These are phyloP conservation scores for Tetramorium alpestre DNA, from an alignment of 1,140 invertebrate species.

Conservation along the genomic window DNA sequence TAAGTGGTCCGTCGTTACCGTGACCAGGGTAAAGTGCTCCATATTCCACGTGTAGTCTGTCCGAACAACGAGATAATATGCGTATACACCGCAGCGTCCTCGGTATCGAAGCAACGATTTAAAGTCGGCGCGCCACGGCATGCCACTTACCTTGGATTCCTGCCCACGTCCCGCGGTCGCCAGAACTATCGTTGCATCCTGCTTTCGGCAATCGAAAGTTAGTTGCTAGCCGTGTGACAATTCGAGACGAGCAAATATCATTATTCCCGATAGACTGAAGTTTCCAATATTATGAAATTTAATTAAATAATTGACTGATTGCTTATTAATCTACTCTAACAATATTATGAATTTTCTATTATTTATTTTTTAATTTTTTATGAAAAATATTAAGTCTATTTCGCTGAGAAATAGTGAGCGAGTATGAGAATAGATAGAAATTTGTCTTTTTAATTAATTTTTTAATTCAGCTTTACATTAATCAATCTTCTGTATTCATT, in stretches of 20 bases:
- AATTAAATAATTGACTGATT: not conserved
- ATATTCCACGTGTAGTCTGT: conserved; percentile 75
- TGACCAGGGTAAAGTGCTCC: conserved; percentile 76
- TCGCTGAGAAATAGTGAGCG: too few species aligned
- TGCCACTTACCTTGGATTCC: conserved; percentile 61
- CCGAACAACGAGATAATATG: conserved; percentile 64
- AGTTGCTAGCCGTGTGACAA: not conserved
- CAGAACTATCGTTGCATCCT: conserved; percentile 3
- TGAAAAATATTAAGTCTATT: too few species aligned
- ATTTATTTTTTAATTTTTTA: not conserved
- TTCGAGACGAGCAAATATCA: not conserved
- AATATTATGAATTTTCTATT: not conserved
- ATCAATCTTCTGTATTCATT: too few species aligned
- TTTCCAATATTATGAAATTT: not conserved
- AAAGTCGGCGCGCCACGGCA: conserved; percentile 16
- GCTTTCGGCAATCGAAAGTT: conserved; percentile 38
- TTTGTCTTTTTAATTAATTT: too few species aligned
- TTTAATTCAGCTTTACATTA: too few species aligned
- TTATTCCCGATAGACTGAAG: not conserved
- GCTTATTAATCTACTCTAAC: not conserved
- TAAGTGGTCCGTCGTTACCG: conserved; percentile 77
- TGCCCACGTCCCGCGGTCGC: conserved; percentile 14
- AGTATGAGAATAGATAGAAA: too few species aligned
- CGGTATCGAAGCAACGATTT: conserved; percentile 58
- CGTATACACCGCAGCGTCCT: conserved; percentile 32